phyloP scores from a whole-genome alignment of 2,888 invertebrate species.

The Deilephila elpenor region DNA sequence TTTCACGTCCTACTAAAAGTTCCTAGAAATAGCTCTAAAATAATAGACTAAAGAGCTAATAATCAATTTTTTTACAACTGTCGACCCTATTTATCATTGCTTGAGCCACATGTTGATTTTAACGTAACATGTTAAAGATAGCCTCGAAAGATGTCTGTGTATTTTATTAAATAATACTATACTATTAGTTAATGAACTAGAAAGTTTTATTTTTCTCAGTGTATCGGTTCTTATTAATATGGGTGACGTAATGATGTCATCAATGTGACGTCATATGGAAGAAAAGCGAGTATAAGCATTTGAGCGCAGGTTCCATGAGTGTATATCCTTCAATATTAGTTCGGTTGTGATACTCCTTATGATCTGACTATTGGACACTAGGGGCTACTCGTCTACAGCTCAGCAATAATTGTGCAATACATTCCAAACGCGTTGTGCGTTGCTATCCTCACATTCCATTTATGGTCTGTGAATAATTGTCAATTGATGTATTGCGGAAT shows the following conservation, averaged over 20 bases:
- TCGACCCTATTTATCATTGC: no score
- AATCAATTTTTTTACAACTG: no score
- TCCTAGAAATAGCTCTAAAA: no score
- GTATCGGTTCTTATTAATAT: no score
- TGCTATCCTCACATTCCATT: slow-evolving; percentile 20
- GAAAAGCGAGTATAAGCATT: background rate
- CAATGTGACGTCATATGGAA: background rate
- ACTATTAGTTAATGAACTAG: no score
- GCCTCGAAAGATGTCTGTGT: no score
- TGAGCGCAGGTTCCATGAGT: background rate
- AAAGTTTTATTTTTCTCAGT: no score
- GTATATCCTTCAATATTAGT: slow-evolving; percentile 31
- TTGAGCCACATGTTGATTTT: no score
- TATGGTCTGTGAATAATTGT: slow-evolving; percentile 27
- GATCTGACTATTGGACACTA: slow-evolving; percentile 31
- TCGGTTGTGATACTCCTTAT: slow-evolving; percentile 34
- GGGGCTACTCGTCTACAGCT: slow-evolving; percentile 14
- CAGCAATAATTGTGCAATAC: slow-evolving; percentile 28
- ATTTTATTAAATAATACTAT: no score
- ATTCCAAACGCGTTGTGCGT: slow-evolving; percentile 21
- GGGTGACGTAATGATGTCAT: no score
- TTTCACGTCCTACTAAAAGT: background rate
- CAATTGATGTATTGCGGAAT: slow-evolving; percentile 30
- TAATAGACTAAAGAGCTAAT: no score
- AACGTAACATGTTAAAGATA: no score